Evolutionary conservation across 2,888 invertebrate genomes (phyloP), one percentile per base, ranked within the genome.

Genomic region (Synanthedon vespiformis): DNA sequence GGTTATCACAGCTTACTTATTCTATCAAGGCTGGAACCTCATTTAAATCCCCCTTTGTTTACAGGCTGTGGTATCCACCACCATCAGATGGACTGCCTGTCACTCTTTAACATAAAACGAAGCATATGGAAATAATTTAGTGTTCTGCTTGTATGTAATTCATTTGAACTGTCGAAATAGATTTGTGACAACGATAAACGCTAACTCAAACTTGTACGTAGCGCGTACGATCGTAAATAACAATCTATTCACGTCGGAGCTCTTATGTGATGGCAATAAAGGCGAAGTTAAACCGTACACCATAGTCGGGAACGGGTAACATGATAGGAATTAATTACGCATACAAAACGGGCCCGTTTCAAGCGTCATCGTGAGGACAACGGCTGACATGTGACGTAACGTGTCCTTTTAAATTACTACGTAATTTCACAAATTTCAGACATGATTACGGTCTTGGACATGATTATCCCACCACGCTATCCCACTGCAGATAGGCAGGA

Each of bases 281-380:
- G 63, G 65, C 64, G 50, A 56, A 57, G 64, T 64, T 67, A 57
- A 34, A 34, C 34, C 34, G 55, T 50, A 52, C 52, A 52, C 56
- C 48, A 59, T 61, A 65, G 68, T 65, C 67, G 65, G 58, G 34
- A 57, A 59, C 61, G 55, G 61, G 66, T 63, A 62, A 65, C 60
- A 59, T 60, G 69, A 70, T 70, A 65, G 65, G 65, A 74, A 75
- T 77, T 77, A 77, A 78, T 78, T 77, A 76, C 67, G 70, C 72
- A 70, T 69, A 74, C 70, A 67, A 74, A 72, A 70, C 70, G 72
- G 64, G 61, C 53, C 58, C 53, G 55, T 58, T 58, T 52, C 51
- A 55, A 50, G 40, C 52, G 51, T 13, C 12, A 12, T 14, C n/a
- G 27, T 27, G 12, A n/a, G 16, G 18, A 49, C 18, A 22, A 14